These are phyloP conservation scores for Micromys minutus DNA, from an alignment of 2,113 vertebrate species.

Conservation along the genomic window DNA sequence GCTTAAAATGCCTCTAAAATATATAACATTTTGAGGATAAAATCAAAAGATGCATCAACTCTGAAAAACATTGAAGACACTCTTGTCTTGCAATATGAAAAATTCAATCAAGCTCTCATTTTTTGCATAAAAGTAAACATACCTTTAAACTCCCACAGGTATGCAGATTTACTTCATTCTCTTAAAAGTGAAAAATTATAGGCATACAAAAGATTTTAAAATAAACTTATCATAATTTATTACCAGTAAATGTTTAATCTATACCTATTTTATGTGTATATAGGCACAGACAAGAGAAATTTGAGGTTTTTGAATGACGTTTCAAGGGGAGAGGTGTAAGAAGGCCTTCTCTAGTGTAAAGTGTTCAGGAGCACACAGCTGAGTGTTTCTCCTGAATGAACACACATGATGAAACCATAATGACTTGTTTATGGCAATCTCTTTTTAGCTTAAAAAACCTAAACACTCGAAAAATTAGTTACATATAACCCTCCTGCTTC, in stretches of 20 bases:
- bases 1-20: not conserved
- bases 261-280: not conserved
- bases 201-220: not conserved
- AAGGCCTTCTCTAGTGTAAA: not conserved
- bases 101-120: not conserved
- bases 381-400: slow-evolving; percentile 19
- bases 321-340: not conserved
- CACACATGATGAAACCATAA: slow-evolving; percentile 21
- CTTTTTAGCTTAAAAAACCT: slow-evolving; percentile 43
- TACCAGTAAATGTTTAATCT: not conserved
- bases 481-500: not conserved
- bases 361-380: not conserved
- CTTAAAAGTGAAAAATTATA: not conserved
- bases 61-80: not conserved
- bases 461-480: slow-evolving; percentile 2
- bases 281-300: not conserved
- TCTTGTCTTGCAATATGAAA: not conserved
- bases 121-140: not conserved
- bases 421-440: slow-evolving; percentile 3
- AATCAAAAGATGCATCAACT: not conserved
- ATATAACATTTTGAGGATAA: not conserved
- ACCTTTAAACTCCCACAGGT: not conserved
- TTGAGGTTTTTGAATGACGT: no score
- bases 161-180: not conserved
- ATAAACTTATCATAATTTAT: not conserved